These are phyloP conservation scores for Rhizoglyphus robini DNA, from an alignment of 1,140 invertebrate genomes.

Conservation along the genomic window DNA sequence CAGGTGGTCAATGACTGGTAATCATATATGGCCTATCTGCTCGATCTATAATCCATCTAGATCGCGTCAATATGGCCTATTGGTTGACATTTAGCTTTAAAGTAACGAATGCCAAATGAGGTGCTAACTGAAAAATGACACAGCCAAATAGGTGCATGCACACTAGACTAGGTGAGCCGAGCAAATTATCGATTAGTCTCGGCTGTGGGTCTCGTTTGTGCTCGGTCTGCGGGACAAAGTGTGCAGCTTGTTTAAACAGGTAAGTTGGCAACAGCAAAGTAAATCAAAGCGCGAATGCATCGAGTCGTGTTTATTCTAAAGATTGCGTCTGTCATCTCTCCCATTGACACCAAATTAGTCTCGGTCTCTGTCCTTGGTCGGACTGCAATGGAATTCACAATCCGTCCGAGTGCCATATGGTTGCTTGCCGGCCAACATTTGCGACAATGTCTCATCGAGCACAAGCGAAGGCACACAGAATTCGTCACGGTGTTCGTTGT, in stretches of 20 bases:
- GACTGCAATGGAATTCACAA: neutral
- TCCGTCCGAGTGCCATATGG: neutral
- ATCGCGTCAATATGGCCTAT: too few species aligned
- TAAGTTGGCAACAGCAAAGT: neutral
- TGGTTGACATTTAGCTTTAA: too few species aligned
- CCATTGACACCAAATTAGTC: constrained; percentile 8
- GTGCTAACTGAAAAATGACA: too few species aligned
- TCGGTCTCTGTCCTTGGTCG: neutral
- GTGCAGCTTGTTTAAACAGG: neutral
- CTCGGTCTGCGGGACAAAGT: neutral
- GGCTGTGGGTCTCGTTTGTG: neutral
- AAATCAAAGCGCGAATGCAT: neutral
- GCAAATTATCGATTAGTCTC: constrained; percentile 13
- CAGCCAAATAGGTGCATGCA: too few species aligned
- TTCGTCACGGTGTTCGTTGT: too few species aligned
- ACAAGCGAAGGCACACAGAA: too few species aligned
- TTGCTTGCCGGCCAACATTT: neutral
- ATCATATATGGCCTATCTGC: too few species aligned
- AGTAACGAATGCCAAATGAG: too few species aligned
- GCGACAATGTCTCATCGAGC: too few species aligned
- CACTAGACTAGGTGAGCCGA: too few species aligned
- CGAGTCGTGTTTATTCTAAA: neutral
- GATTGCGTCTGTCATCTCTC: neutral
- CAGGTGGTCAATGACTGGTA: too few species aligned
- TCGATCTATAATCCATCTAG: too few species aligned